A percentile compares a stretch with the other conserved stretches of the same genome.
These are phyloP conservation scores for Zalophus californianus DNA, from an alignment of 2,797 vertebrate species.

Conservation along the genomic window DNA sequence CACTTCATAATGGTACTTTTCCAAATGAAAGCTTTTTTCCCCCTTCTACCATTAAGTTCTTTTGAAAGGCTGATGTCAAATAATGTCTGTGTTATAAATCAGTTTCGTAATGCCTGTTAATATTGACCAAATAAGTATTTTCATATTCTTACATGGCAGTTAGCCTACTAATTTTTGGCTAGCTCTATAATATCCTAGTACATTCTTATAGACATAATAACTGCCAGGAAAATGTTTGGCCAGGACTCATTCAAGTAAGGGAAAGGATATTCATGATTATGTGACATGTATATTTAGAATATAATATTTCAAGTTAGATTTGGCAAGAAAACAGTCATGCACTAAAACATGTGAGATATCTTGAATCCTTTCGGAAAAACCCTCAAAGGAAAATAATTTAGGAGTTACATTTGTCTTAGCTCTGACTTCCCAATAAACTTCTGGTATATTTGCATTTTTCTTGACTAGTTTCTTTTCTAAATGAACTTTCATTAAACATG, in stretches of 20 bases:
- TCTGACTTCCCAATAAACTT: constrained; percentile 75
- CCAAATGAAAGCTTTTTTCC: not conserved
- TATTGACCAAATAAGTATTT: constrained; percentile 86
- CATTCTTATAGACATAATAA: constrained; percentile 76
- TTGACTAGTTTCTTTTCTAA: constrained; percentile 27
- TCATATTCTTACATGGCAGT: constrained; percentile 80
- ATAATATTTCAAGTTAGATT: constrained; percentile 71
- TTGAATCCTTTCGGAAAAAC: constrained; percentile 64
- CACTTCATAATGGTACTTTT: constrained; percentile 42
- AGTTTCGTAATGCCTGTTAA: constrained; percentile 82
- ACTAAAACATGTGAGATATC: constrained; percentile 59
- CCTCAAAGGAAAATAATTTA: constrained; percentile 60
- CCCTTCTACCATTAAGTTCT: not conserved
- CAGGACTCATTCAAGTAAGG: constrained; percentile 76
- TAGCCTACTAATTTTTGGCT: constrained; percentile 86
- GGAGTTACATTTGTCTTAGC: constrained; percentile 72
- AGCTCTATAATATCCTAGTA: constrained; percentile 45
- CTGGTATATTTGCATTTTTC: constrained; percentile 70
- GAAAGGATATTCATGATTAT: constrained; percentile 82
- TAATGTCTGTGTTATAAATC: constrained; percentile 50
- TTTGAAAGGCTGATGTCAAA: constrained; percentile 72
- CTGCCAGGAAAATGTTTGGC: constrained; percentile 87
- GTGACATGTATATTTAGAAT: constrained; percentile 83
- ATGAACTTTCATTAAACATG: constrained; percentile 1
- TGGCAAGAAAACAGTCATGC: constrained; percentile 66